phyloP scores from a whole-genome alignment of 2,113 vertebrate species.

The Caracal caracal region DNA sequence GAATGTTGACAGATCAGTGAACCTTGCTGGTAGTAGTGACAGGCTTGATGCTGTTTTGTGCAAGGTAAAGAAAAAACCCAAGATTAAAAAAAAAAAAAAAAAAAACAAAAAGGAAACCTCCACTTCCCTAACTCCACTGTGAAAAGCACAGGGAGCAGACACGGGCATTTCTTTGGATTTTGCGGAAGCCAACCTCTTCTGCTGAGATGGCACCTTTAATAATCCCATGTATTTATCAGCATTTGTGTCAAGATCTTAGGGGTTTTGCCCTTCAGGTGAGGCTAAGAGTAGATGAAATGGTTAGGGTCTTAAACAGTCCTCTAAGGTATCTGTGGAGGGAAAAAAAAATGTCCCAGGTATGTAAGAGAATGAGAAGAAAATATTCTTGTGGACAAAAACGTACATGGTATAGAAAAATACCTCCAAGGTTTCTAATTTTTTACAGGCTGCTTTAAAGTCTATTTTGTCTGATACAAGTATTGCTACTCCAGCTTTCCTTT shows the following conservation, averaged over 20 bases:
- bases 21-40: constrained; percentile 92
- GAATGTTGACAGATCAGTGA: constrained; percentile 96
- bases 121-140: too few relatives aligned
- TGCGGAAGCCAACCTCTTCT: constrained; percentile 81
- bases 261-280: constrained; percentile 87
- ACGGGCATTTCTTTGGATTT: too few relatives aligned
- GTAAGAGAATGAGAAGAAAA: constrained; percentile 79
- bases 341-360: constrained; percentile 82
- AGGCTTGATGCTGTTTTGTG: constrained; percentile 90
- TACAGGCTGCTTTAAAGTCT: not conserved
- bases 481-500: not conserved
- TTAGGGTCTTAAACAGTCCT: constrained; percentile 82
- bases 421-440: constrained; percentile 60
- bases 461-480: not conserved
- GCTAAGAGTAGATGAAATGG: constrained; percentile 82
- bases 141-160: too few relatives aligned
- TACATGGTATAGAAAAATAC: constrained; percentile 82
- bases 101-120: too few relatives aligned
- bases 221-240: constrained; percentile 89
- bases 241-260: constrained; percentile 88
- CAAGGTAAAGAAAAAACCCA: constrained; percentile 84
- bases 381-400: constrained; percentile 77
- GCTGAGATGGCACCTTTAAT: constrained; percentile 89
- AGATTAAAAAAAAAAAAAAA: constrained; percentile 72
- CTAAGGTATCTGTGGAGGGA: constrained; percentile 75